These are phyloP conservation scores for Cyprinodon tularosa DNA, from an alignment of 2,113 vertebrate species.

Conservation along the genomic window DNA sequence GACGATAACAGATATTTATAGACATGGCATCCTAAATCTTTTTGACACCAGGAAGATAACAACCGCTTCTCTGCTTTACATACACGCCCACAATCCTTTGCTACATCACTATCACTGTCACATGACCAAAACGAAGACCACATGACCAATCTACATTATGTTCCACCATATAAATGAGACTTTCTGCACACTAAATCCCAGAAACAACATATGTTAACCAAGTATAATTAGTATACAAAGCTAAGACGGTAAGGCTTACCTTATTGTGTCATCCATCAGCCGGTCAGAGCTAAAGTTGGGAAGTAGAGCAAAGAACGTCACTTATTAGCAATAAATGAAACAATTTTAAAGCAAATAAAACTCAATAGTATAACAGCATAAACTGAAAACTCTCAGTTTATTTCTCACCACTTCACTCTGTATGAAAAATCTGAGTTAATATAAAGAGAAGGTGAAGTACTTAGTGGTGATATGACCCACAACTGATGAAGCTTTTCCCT, in stretches of 20 bases:
- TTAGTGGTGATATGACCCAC: constrained; percentile 1
- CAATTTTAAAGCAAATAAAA: neutral
- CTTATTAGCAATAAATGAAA: constrained; percentile 24
- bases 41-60: no score
- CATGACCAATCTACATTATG: no score
- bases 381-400: no score
- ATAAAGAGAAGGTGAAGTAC: constrained; percentile 9
- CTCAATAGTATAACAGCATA: neutral
- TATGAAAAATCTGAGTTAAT: neutral
- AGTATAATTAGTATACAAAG: neutral
- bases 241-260: constrained; percentile 78
- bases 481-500: constrained; percentile 53
- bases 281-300: constrained; percentile 89
- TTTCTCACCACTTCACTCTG: neutral
- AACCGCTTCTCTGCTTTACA: no score
- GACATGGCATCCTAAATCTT: no score
- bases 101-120: no score
- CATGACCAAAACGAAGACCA: no score
- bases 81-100: no score
- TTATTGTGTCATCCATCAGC: constrained; percentile 99
- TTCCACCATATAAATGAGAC: no score
- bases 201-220: no score
- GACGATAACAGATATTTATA: no score
- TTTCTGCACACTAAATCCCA: no score
- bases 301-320: constrained; percentile 10